Base-by-base conservation (phyloP, 2,113 vertebrate genomes). In the Lagopus muta region DNA sequence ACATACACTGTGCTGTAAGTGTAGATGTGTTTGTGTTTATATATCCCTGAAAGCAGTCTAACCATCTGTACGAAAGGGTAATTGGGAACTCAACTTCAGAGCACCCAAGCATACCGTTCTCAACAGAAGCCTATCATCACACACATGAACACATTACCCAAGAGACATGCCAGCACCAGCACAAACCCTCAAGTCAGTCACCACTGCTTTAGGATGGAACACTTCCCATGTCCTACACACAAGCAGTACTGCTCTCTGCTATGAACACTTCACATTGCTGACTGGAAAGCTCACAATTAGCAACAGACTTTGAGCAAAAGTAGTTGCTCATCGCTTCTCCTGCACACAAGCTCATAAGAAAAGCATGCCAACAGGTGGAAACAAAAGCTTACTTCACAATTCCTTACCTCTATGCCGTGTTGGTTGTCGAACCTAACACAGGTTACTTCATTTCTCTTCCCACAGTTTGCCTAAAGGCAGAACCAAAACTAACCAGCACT, bases 381-480 rank as follows among this genome's bases (percentile, higher is more conserved):
- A 36, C 3, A 82, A 60, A 77, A 88, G 21, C 15, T 79, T 21
- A 16, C 21, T 57, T 79, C 17, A 66, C 32, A 6, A 9, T 13
- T 91, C 88, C 60, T 78, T 43, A 52, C 43, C 22, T 72, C 54
- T 67, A 24, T 16, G 32, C 30, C 28, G 8, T 18, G 45, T 8
- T 28, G 48, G 8, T 0, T 64, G n/a, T 6, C 11, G 14, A 60
- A 75, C 11, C 11, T 34, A 65, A n/a, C 25, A 88, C 3, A 27
- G n/a, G 28, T 34, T 0, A 66, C 4, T 61, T 36, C 0, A 40
- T 34, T 21, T 28, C 6, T 67, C 25, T 38, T 77, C 16, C 12
- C 50, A 0, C 45, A 34, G 30, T 61, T 10, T 32, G 13, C 48
- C 58, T 57, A 27, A 76, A 79, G 28, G 30, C 28, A 79, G 4